Base-by-base conservation (phyloP, 2,888 invertebrate species). In the Erebia epiphron region DNA sequence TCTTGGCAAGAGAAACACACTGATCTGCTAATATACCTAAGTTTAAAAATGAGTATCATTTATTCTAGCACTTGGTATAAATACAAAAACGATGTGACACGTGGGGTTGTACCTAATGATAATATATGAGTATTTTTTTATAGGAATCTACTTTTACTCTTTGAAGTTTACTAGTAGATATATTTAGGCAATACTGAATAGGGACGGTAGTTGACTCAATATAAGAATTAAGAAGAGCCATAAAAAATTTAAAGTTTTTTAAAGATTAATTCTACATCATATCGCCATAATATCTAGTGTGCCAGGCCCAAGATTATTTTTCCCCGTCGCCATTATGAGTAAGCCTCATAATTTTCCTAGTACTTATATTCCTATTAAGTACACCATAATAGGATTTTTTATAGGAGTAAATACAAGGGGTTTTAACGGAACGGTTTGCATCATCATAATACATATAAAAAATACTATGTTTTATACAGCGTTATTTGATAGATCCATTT, bases 1-100 rank as follows among this genome's bases (percentile, higher is more conserved):
- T 73, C 74, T 75, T 77, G 78, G 77, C 77, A 77, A 78, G 77
- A 78, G 60, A 66, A 68, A 70, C 58, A 75, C 58, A 76, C 71
- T 70, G 72, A 70, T 60, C 67, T 67, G 69, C 62, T 56, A 57
- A 58, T 54, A 67, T 58, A n/a, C n/a, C n/a, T n/a, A 67, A 49
- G 41, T 16, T 67, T 67, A 67, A 67, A 50, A n/a, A 68, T 69
- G 72, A 72, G 69, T 72, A 72, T 72, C 69, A 46, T 64, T 50
- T 56, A 63, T 54, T 69, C 26, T 60, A 52, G 60, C 61, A 56
- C 57, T 65, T 65, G 67, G 35, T 67, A 69, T 69, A 57, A 7
- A 50, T 50, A n/a, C 14, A 57, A 54, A 67, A 67, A 63, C 49
- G 58, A 70, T 70, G 58, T 62, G 13, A 66, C 50, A 66, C n/a